A percentile compares a stretch with the other conserved stretches of the same genome.
These are phyloP conservation scores for Perccottus glenii DNA, from an alignment of 2,113 vertebrate species.

Conservation along the genomic window DNA sequence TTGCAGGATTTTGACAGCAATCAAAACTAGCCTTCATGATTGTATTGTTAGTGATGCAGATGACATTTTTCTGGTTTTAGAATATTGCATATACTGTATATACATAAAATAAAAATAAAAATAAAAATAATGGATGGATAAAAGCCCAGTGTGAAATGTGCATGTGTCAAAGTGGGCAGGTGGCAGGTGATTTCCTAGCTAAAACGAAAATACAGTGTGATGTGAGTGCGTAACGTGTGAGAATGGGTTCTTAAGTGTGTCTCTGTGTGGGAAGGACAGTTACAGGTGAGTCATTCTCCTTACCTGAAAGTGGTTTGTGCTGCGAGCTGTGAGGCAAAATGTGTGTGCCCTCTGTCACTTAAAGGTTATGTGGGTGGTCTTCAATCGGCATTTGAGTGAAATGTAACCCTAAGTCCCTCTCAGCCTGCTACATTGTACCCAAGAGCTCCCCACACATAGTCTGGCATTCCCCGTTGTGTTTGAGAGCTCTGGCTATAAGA, in stretches of 20 bases:
- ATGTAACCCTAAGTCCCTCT: slow-evolving; percentile 66
- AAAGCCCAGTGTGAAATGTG: neutral
- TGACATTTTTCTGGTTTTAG: neutral
- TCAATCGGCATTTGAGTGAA: slow-evolving; percentile 67
- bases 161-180: neutral
- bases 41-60: neutral
- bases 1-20: slow-evolving; percentile 48
- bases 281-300: slow-evolving; percentile 72
- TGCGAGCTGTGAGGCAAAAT: slow-evolving; percentile 10
- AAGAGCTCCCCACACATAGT: slow-evolving; percentile 43
- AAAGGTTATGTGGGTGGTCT: slow-evolving; percentile 74
- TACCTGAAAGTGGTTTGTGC: slow-evolving; percentile 49
- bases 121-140: neutral
- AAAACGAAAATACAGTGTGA: slow-evolving; percentile 33
- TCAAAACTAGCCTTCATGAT: neutral
- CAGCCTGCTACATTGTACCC: slow-evolving; percentile 46
- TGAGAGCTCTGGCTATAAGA: slow-evolving; percentile 60
- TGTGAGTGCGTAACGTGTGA: slow-evolving; percentile 45
- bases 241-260: slow-evolving; percentile 54
- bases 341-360: slow-evolving; percentile 68
- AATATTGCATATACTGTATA: slow-evolving; percentile 11
- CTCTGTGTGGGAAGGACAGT: slow-evolving; percentile 58
- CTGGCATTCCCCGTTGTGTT: slow-evolving; percentile 64
- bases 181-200: slow-evolving; percentile 8
- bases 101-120: no score